A percentile compares a stretch with the other conserved stretches of the same genome.
Evolutionary conservation across 2,113 vertebrate species (phyloP).

Genomic region (Ancistrus triradiatus): DNA sequence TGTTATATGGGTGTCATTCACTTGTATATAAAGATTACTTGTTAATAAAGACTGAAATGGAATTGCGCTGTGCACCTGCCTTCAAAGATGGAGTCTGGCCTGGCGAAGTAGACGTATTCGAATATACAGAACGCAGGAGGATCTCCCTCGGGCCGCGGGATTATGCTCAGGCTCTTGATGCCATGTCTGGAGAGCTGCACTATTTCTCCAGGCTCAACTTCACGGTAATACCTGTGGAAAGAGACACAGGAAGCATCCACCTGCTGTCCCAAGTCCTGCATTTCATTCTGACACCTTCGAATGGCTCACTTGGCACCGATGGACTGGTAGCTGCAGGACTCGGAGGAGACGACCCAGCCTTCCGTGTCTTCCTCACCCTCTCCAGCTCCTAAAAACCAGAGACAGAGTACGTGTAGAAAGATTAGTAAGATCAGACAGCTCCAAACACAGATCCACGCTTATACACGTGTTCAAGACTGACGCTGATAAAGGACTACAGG

Average conservation of each 20-base stretch:
- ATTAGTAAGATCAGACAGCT: constrained; percentile 20
- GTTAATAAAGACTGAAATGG: too few relatives aligned
- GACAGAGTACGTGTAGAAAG: too few relatives aligned
- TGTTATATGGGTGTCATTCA: too few relatives aligned
- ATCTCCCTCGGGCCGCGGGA: constrained; percentile 80
- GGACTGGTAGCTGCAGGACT: constrained; percentile 98
- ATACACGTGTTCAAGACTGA: too few relatives aligned
- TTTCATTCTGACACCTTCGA: neutral
- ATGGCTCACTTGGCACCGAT: constrained; percentile 86
- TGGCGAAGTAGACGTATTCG: constrained; percentile 98
- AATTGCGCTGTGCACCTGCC: constrained; percentile 58
- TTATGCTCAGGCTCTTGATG: constrained; percentile 77
- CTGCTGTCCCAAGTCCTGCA: neutral
- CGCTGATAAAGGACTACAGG: too few relatives aligned
- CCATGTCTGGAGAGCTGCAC: constrained; percentile 88
- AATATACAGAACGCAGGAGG: constrained; percentile 94
- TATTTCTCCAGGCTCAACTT: constrained; percentile 93
- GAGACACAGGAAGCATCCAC: neutral
- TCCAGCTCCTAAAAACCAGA: constrained; percentile 57
- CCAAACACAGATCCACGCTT: too few relatives aligned
- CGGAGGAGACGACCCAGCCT: constrained; percentile 97
- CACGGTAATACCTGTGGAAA: constrained; percentile 83
- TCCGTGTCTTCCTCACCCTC: constrained; percentile 83
- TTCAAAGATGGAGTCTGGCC: constrained; percentile 98
- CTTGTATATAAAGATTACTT: too few relatives aligned